A percentile compares a stretch with the other conserved stretches of the same genome.
These are phyloP conservation scores for Torymus aiolomorphi DNA, from an alignment of 2,888 invertebrate genomes.

Conservation along the genomic window DNA sequence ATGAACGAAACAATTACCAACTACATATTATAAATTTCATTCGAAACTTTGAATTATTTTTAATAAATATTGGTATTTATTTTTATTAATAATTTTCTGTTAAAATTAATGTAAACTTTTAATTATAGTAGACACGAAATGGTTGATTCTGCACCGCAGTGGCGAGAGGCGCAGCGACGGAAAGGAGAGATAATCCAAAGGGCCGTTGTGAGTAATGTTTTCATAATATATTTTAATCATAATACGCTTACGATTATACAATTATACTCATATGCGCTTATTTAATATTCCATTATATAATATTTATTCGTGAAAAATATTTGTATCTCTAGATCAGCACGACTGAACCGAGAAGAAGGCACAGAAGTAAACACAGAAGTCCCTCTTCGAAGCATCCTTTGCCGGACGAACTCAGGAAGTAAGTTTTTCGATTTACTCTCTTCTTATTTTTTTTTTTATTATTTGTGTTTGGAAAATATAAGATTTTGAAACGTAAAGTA, in stretches of 20 bases:
- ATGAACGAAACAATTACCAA: too few species aligned
- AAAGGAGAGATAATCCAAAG: constrained; percentile 79
- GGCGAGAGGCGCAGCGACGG: constrained; percentile 90
- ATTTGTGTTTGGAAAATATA: too few species aligned
- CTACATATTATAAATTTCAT: neutral
- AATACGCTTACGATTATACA: neutral
- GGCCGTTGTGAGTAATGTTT: constrained; percentile 69
- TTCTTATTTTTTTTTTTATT: too few species aligned
- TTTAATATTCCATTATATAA: too few species aligned
- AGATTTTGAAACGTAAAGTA: too few species aligned
- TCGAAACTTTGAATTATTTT: neutral
- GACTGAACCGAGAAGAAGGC: constrained; percentile 70
- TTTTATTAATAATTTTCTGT: neutral
- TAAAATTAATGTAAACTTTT: neutral
- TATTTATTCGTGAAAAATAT: too few species aligned
- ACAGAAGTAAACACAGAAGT: constrained; percentile 73
- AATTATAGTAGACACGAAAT: constrained; percentile 79
- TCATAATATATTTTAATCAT: neutral
- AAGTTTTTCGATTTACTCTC: constrained; percentile 53
- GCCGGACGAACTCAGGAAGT: constrained; percentile 74
- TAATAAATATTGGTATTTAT: constrained; percentile 32
- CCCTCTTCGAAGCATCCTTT: constrained; percentile 73
- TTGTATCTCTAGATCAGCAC: constrained; percentile 64
- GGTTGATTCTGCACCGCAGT: constrained; percentile 91
- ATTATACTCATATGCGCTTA: too few species aligned